A percentile compares a stretch with the other conserved stretches of the same genome.
Evolutionary conservation across 2,888 invertebrate species (phyloP).

Genomic region (Cyrtodaria siliqua): DNA sequence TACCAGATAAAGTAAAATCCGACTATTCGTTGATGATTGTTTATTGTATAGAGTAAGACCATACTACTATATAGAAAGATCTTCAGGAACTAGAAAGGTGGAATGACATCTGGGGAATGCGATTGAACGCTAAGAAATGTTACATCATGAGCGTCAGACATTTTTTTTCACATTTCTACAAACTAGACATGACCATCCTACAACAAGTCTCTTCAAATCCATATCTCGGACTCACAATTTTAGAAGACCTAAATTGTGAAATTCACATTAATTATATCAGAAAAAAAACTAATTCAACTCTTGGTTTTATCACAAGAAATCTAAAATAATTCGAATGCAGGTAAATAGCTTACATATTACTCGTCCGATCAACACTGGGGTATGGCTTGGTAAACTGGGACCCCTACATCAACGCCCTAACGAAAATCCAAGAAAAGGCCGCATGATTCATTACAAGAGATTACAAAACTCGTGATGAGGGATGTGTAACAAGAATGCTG

Average conservation of each 20-base stretch:
- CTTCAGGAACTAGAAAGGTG: constrained; percentile 10
- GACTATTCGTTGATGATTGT: constrained; percentile 41
- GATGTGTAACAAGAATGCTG: constrained; percentile 35
- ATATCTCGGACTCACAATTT: constrained; percentile 16
- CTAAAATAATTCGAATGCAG: constrained; percentile 4
- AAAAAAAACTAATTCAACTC: neutral
- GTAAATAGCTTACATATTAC: constrained; percentile 6
- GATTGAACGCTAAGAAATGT: constrained; percentile 22
- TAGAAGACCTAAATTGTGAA: constrained; percentile 13
- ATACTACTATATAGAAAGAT: constrained; percentile 11
- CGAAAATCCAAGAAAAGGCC: constrained; percentile 32
- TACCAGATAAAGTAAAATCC: constrained; percentile 26
- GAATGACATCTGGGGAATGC: constrained; percentile 21
- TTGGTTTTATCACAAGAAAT: neutral
- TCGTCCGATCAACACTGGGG: constrained; percentile 42
- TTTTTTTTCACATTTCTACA: neutral
- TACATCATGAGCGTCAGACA: constrained; percentile 10
- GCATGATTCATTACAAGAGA: constrained; percentile 35
- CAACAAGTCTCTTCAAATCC: constrained; percentile 23
- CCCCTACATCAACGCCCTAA: constrained; percentile 46
- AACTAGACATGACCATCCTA: constrained; percentile 5
- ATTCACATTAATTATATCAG: constrained; percentile 25
- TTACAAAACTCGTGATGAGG: constrained; percentile 11
- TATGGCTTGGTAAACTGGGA: constrained; percentile 49
- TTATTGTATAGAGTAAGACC: constrained; percentile 28